A percentile compares a stretch with the other conserved stretches of the same genome.
These are phyloP conservation scores for Psix sp. DNA, from an alignment of 1,140 invertebrate genomes.

Conservation along the genomic window DNA sequence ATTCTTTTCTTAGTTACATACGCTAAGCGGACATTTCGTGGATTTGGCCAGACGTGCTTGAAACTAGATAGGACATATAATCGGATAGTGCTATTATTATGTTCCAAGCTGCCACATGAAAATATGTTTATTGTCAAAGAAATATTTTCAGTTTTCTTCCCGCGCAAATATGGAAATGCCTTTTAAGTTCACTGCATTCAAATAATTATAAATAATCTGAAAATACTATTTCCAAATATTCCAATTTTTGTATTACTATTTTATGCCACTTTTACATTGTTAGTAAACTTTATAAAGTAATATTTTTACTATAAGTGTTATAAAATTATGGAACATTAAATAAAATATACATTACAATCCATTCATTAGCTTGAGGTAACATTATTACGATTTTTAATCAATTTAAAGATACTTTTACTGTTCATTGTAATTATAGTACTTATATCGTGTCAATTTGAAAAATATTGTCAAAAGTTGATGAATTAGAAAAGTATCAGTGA, in stretches of 20 bases:
- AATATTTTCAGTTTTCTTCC: conserved; percentile 41
- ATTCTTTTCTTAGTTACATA: conserved; percentile 59
- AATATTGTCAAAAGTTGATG: no score
- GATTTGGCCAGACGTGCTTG: conserved; percentile 56
- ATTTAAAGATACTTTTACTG: conserved; percentile 44
- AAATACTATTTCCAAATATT: no score
- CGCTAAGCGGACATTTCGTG: conserved; percentile 58
- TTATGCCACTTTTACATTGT: no score
- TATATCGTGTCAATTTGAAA: conserved; percentile 20
- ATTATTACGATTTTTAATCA: conserved; percentile 51
- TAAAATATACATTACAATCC: conserved; percentile 52
- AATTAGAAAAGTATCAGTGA: no score
- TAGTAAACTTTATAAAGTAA: conserved; percentile 7
- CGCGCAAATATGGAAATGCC: no score
- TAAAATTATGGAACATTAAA: conserved; percentile 40
- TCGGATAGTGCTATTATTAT: conserved; percentile 57
- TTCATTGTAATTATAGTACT: conserved; percentile 31
- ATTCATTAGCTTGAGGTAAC: conserved; percentile 51
- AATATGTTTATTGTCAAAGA: conserved; percentile 44
- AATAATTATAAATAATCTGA: no score
- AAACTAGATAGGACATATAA: conserved; percentile 54
- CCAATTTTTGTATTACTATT: no score
- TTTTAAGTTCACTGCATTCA: no score
- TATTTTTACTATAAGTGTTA: conserved; percentile 30
- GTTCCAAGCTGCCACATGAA: conserved; percentile 35